These are phyloP conservation scores for Peromyscus maniculatus DNA, from an alignment of 2,113 vertebrate genomes.

Conservation along the genomic window DNA sequence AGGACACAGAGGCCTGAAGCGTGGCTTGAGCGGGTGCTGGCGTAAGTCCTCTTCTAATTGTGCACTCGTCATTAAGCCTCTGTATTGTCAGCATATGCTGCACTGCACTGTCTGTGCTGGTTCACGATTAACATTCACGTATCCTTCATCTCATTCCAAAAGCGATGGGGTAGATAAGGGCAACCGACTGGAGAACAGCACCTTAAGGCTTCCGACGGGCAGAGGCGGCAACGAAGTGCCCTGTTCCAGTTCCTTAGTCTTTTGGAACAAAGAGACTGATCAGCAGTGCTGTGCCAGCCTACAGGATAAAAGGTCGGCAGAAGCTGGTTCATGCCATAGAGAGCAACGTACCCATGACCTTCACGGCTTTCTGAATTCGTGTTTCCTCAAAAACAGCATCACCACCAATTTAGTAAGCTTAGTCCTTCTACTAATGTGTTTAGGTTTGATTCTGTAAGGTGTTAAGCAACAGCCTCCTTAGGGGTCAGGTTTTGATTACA, in stretches of 20 bases:
- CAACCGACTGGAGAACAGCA: neutral
- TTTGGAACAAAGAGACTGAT: slow-evolving; percentile 35
- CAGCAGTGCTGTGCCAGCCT: neutral
- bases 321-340: no score
- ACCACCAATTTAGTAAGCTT: neutral
- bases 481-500: neutral
- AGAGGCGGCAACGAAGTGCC: neutral
- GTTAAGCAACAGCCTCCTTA: neutral
- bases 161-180: neutral
- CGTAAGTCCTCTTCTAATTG: neutral
- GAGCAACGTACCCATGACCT: neutral
- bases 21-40: neutral
- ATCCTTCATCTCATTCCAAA: slow-evolving; percentile 11
- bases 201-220: neutral
- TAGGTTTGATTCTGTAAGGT: neutral
- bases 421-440: neutral
- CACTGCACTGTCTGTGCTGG: neutral
- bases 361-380: neutral
- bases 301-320: neutral
- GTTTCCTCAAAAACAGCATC: neutral
- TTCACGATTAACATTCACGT: neutral
- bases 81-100: neutral
- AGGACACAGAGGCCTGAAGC: neutral
- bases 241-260: neutral
- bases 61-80: neutral